Conservation (phyloP, 2,113 vertebrate genomes). For the Prionailurus viverrinus region DNA sequence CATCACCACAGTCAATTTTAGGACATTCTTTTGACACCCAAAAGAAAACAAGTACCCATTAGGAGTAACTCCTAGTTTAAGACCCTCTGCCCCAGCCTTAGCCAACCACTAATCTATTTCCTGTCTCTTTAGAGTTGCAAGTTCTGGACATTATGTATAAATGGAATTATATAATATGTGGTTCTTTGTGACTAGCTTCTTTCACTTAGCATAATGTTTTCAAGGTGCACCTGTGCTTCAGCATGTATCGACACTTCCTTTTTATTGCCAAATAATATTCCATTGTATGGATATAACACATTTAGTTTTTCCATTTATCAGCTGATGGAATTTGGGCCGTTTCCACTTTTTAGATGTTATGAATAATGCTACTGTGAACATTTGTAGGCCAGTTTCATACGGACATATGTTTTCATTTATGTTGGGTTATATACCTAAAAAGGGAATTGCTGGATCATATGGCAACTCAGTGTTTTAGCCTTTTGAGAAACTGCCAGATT, state of each 20-base stretch:
- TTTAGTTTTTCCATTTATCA: constrained; percentile 17
- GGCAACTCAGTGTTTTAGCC: background rate
- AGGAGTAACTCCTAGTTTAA: background rate
- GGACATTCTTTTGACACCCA: background rate
- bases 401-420: constrained; percentile 41
- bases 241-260: background rate
- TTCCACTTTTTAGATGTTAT: background rate
- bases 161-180: background rate
- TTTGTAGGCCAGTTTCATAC: background rate
- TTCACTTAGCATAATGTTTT: constrained; percentile 42
- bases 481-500: constrained; percentile 18
- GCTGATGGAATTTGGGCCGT: background rate
- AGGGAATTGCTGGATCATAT: background rate
- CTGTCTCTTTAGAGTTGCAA: background rate
- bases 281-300: background rate
- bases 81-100: background rate
- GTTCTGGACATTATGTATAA: background rate
- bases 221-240: background rate
- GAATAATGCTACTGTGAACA: background rate
- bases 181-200: background rate
- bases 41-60: background rate
- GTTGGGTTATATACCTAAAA: constrained; percentile 16
- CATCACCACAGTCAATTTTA: background rate
- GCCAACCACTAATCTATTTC: background rate
- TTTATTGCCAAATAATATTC: constrained; percentile 43